A percentile compares a stretch with the other conserved stretches of the same genome.
Conservation (phyloP, 2,888 invertebrate genomes). For the Carcina quercana region DNA sequence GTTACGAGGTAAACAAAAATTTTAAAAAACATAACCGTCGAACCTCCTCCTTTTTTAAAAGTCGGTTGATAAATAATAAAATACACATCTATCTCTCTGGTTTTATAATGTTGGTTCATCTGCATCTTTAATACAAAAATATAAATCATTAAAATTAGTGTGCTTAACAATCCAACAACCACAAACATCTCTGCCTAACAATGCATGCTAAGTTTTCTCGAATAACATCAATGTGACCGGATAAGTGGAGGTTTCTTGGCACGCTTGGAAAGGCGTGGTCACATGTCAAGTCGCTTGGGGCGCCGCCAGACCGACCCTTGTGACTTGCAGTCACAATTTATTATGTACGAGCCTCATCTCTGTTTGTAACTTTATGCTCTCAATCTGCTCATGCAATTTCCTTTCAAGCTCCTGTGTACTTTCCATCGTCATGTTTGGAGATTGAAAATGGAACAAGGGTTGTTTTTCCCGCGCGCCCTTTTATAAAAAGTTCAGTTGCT, state of each 20-base stretch:
- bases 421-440: too few relatives aligned
- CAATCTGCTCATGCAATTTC: conserved; percentile 3
- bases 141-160: background rate
- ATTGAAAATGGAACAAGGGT: too few relatives aligned
- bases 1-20: too few relatives aligned
- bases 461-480: too few relatives aligned
- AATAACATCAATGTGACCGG: background rate
- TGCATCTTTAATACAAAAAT: background rate
- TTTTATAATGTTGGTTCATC: too few relatives aligned
- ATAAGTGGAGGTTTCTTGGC: background rate
- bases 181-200: background rate
- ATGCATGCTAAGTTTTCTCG: background rate
- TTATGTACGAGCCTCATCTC: conserved; percentile 13
- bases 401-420: too few relatives aligned
- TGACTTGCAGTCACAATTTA: conserved; percentile 11
- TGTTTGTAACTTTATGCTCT: conserved; percentile 9
- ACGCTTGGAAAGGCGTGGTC: conserved; percentile 14
- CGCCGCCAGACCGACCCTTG: conserved; percentile 16
- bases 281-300: conserved; percentile 26
- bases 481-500: too few relatives aligned
- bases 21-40: too few relatives aligned
- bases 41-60: too few relatives aligned
- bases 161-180: background rate
- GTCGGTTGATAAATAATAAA: too few relatives aligned
- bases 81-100: too few relatives aligned